Percentiles rank a stretch among this genome's conserved stretches.
phyloP scores from a whole-genome alignment of 2,888 invertebrate genomes.

The Keiferia lycopersicella region DNA sequence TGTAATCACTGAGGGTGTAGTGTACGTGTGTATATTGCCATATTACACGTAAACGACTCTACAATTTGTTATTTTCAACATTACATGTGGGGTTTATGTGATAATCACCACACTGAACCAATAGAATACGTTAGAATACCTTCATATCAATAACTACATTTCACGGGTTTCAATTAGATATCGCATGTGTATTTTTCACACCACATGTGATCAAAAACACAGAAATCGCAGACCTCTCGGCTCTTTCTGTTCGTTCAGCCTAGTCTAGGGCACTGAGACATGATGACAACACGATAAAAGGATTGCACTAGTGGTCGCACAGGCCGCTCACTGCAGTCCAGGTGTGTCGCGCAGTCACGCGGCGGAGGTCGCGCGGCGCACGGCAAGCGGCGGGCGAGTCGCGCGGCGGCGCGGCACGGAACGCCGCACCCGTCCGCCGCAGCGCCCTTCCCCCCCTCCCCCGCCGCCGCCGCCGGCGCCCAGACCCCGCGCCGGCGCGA shows the following conservation, averaged over 20 bases:
- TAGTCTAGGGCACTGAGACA: neutral
- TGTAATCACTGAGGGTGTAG: no score
- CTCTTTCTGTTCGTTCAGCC: neutral
- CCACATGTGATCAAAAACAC: neutral
- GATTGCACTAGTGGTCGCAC: neutral
- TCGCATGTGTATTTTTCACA: neutral
- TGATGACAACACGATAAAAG: neutral
- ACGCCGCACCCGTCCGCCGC: slow-evolving; percentile 31
- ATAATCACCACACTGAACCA: no score
- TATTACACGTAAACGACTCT: no score
- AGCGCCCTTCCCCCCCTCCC: neutral
- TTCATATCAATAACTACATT: no score
- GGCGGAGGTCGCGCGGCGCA: slow-evolving; percentile 21
- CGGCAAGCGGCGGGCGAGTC: slow-evolving; percentile 22
- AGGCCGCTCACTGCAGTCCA: slow-evolving; percentile 5
- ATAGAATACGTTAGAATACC: no score
- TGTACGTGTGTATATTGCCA: no score
- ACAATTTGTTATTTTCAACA: no score
- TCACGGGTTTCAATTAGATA: neutral
- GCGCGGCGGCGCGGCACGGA: slow-evolving; percentile 32
- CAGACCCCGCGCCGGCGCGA: slow-evolving; percentile 4
- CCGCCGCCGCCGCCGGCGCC: neutral
- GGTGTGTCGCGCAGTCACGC: neutral
- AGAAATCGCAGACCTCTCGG: neutral
- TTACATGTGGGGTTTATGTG: no score